These are phyloP conservation scores for Diplolepis rosae DNA, from an alignment of 2,888 invertebrate genomes.

Conservation along the genomic window DNA sequence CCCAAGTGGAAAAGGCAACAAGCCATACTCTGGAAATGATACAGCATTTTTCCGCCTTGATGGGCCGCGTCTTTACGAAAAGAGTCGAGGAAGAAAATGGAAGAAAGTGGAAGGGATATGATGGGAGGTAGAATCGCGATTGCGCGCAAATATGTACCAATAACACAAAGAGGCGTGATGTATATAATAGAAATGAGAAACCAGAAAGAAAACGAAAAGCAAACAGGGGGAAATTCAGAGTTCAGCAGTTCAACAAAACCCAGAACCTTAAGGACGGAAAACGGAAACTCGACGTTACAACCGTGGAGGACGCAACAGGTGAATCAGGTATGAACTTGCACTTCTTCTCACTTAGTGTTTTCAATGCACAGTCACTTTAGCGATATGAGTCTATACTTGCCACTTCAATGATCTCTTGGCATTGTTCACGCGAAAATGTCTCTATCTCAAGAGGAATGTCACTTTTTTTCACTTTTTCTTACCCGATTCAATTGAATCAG, in stretches of 20 bases:
- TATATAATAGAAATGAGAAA: conserved; percentile 25
- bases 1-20: conserved; percentile 6
- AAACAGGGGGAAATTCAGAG: conserved; percentile 37
- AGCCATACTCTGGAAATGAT: conserved; percentile 18
- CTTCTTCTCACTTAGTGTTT: conserved; percentile 18
- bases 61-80: neutral
- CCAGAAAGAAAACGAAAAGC: conserved; percentile 12
- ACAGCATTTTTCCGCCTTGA: neutral
- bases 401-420: conserved; percentile 20
- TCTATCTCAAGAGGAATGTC: neutral
- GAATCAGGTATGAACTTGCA: conserved; percentile 46
- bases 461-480: neutral
- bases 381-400: conserved; percentile 8
- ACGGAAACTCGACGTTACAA: conserved; percentile 36
- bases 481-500: too few species aligned
- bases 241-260: conserved; percentile 29
- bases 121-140: neutral
- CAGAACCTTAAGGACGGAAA: conserved; percentile 37
- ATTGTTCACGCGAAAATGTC: conserved; percentile 15
- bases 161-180: conserved; percentile 18
- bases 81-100: neutral
- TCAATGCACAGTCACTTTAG: conserved; percentile 16
- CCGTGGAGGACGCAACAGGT: conserved; percentile 50
- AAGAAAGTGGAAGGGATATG: neutral
- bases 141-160: conserved; percentile 22